phyloP scores from a whole-genome alignment of 2,888 invertebrate species.

The Drosophila prolongata region DNA sequence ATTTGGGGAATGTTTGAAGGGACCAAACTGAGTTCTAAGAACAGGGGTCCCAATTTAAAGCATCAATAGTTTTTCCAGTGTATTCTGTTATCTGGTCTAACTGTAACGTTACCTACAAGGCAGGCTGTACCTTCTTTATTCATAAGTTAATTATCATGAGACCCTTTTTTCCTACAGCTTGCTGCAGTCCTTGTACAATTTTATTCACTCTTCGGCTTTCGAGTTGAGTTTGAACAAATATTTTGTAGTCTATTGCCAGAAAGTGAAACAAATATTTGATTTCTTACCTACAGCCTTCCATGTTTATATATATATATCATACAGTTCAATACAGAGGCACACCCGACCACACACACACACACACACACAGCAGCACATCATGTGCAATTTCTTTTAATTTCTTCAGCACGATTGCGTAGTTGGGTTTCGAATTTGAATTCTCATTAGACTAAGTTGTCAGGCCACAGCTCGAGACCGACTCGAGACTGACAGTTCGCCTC shows the following conservation, averaged over 20 bases:
- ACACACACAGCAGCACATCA: constrained; percentile 43
- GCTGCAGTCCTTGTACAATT: constrained; percentile 5
- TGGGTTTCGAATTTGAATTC: constrained; percentile 81
- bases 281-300: constrained; percentile 39
- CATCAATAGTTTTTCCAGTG: neutral
- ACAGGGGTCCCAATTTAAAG: neutral
- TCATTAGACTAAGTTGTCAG: constrained; percentile 81
- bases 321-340: constrained; percentile 42
- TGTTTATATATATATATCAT: neutral
- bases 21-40: neutral
- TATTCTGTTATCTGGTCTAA: too few species aligned
- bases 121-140: constrained; percentile 24
- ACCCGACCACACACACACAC: neutral
- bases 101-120: neutral
- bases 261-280: constrained; percentile 62
- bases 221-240: constrained; percentile 32
- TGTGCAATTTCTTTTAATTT: constrained; percentile 80
- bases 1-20: constrained; percentile 2
- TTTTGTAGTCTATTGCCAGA: constrained; percentile 31
- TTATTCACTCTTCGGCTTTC: constrained; percentile 9
- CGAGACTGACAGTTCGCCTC: constrained; percentile 59
- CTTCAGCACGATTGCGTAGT: constrained; percentile 81
- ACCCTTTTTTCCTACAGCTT: neutral
- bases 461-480: constrained; percentile 74
- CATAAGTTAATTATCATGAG: constrained; percentile 41